Base-by-base conservation (phyloP, 2,797 vertebrate species). In the Staurois parvus region DNA sequence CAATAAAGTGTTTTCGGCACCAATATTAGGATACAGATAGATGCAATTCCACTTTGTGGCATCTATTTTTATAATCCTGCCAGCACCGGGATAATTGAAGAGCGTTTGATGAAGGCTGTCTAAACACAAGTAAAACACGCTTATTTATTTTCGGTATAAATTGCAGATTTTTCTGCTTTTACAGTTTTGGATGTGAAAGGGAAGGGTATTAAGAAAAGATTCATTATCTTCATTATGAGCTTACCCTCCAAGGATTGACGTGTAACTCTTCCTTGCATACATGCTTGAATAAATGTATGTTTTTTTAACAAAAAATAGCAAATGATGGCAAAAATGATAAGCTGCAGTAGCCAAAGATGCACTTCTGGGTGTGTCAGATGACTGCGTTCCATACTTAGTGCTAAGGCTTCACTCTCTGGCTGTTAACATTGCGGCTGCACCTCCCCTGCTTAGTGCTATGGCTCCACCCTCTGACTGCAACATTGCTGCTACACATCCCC, bases 111-210 rank as follows among this genome's bases (percentile, higher is more conserved):
- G 29, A 68, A 52, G 24, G 30, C 79, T 81, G 68, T 81, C 79
- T 72, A 81, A 81, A 81, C 79, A 81, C 8, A 59, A 72, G 79
- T 10, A 81, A 32, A 59, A 72, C 24, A 34, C 79, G 21, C 69
- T 40, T 81, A 81, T 81, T 73, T 81, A 80, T 73, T 52, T 72
- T 30, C 67, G 19, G 68, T 56, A 32, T 80, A 72, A 17, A 56
- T 80, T 79, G 34, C 67, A 72, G 30, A 70, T 28, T 52, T 70
- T 69, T 59, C 79, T 70, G n/a, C 48, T 34, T 45, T 66, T n/a
- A 26, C 21, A 48, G 64, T 34, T 45, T n/a, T 74, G 26, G 19
- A 30, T 24, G 28, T 11, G 1, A 30, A 30, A 76, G 21, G 12
- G 9, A 48, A 74, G 11, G 11, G n/a, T 74, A 72, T 40, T n/a